Percentiles rank a stretch among this genome's conserved stretches.
phyloP scores from a whole-genome alignment of 2,113 vertebrate species.

The Craseonycteris thonglongyai region DNA sequence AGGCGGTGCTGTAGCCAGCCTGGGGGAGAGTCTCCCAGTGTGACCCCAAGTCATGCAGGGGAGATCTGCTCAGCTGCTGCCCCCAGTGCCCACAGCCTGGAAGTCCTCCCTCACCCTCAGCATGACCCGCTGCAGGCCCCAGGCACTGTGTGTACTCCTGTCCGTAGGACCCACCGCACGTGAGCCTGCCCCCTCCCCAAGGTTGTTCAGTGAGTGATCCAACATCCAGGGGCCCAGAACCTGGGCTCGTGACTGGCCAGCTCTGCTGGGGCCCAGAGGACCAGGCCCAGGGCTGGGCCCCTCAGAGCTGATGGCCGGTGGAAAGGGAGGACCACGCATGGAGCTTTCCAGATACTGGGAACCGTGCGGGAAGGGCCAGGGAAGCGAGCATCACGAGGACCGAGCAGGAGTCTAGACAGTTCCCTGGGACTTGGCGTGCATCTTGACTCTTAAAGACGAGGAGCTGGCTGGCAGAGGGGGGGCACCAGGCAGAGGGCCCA shows the following conservation, averaged over 20 bases:
- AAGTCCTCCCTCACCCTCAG: background rate
- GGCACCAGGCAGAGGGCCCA: background rate
- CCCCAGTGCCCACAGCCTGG: rapidly evolving
- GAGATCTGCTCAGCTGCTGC: background rate
- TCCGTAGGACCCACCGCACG: rapidly evolving
- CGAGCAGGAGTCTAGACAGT: background rate
- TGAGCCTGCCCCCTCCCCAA: too few relatives aligned
- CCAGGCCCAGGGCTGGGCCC: rapidly evolving
- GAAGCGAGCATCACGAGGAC: background rate
- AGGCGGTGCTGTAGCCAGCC: background rate
- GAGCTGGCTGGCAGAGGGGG: background rate
- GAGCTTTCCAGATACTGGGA: background rate
- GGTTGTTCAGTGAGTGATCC: background rate
- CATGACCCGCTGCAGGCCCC: background rate
- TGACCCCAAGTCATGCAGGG: too few relatives aligned
- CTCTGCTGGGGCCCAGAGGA: too few relatives aligned
- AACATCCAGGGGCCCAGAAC: rapidly evolving
- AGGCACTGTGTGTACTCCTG: rapidly evolving
- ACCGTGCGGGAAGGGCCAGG: background rate
- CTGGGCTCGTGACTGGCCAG: rapidly evolving
- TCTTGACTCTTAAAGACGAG: background rate
- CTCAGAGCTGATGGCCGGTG: rapidly evolving
- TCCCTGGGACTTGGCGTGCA: background rate
- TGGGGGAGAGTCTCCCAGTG: rapidly evolving
- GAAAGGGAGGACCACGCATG: background rate